Base-by-base conservation (phyloP, 2,797 vertebrate genomes). In the Poeciliopsis infans region DNA sequence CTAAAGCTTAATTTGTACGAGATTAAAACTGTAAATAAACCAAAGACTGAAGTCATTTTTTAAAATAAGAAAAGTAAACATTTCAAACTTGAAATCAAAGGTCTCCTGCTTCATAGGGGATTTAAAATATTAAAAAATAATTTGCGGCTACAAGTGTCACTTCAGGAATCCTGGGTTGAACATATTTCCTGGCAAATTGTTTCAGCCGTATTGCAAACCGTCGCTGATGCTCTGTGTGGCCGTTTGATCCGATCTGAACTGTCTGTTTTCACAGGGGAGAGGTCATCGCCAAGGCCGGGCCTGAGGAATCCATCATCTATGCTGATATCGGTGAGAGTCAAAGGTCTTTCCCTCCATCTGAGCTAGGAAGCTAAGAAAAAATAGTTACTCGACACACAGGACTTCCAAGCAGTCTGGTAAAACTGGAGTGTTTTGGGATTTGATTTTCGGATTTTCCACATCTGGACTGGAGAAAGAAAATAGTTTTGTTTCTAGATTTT, bases 321-420 rank as follows among this genome's bases (percentile, higher is more conserved):
- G 95, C 98, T 18, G 97, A 99, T 57, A 97, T 99, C 33, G 98
- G 98, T 99, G 94, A 96, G 97, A 53, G 1, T 36, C 13, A 6
- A 53, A 57, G 2, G 66, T n/a, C n/a, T 28, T 28, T 46, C 25
- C 68, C 7, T 70, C 68, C 15, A n/a, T 46, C 41, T 45, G 39
- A 12, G n/a, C 13, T 13, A 41, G 59, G 11, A 68, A 41, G 53
- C 25, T 4, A 28, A 5, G n/a, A 57, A 3, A n/a, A 51, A 51
- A 51, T 3, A 3, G 23, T 36, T 25, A 41, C 1, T 5, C 1
- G 5, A 68, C 5, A 68, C 18, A 5, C 20, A 41, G 8, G 1
- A 23, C 33, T 5, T 39, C 64, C 36, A n/a, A 15, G 5, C 25
- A 16, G 41, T 46, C 41, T n/a, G 41, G 68, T 46, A 28, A 46